Evolutionary conservation across 2,113 vertebrate species (phyloP), one percentile per base, ranked within the genome.

Genomic region (Echinops telfairi): DNA sequence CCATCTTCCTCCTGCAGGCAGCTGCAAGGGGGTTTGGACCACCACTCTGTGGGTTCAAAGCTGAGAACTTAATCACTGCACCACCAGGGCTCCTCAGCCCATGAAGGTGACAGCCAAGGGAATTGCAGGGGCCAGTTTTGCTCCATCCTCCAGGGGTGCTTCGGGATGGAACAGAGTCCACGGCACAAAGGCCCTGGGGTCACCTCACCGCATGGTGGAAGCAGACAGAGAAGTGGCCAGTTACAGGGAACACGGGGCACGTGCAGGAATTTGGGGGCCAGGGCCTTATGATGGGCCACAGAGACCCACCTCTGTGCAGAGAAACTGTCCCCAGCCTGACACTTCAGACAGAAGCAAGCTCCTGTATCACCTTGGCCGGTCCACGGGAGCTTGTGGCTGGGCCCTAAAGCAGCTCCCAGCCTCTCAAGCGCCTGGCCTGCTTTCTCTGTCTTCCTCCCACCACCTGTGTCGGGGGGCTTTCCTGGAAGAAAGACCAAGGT

Each of bases 261-360:
- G 68, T 29, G 10, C 11, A 71, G 86, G 5, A 57, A 27, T 0
- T 1, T 27, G 43, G 60, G 29, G 57, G 64, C 85, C 12, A 79
- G 38, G 36, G 78, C 36, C 40, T 22, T 82, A 58, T 78, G 53
- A 1, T 33, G 4, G 91, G 16, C 64, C 86, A 73, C 31, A 83
- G 79, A 91, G 16, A 62, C 36, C 33, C 43, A 31, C 3, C 11
- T 66, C 31, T 78, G 57, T 79, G 43, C 27, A 80, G 64, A 91
- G 78, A 79, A 80, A 83, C 5, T 14, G 60, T 64, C 57, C 71
- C 76, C 83, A 86, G 29, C 20, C 57, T 47, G 88, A 82, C 76
- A 66, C 17, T 57, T 80, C 19, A 57, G 83, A 88, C 75, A 94
- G 75, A 64, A 62, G 19, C 88, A 64, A 64, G 77, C 25, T 31